phyloP scores from a whole-genome alignment of 2,888 invertebrate species.

The Vesta saturnalis region DNA sequence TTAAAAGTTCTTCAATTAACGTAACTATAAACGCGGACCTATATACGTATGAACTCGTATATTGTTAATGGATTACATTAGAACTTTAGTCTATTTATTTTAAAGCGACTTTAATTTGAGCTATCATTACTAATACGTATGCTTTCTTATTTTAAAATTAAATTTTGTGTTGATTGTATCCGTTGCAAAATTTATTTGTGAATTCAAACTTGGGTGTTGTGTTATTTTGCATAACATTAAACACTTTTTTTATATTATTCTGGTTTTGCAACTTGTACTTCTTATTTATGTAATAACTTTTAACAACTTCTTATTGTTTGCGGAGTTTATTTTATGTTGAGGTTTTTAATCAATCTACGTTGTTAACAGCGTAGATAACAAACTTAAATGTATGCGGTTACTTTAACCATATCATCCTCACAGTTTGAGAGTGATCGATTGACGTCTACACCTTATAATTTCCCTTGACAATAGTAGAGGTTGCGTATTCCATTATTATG shows the following conservation, averaged over 20 bases:
- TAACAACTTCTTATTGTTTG: neutral
- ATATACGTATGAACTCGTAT: too few relatives aligned
- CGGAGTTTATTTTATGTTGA: neutral
- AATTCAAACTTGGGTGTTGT: neutral
- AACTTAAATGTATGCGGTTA: too few relatives aligned
- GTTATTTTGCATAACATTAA: conserved; percentile 1
- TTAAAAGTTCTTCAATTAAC: too few relatives aligned
- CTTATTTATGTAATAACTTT: neutral
- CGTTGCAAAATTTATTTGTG: neutral
- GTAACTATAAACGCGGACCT: too few relatives aligned
- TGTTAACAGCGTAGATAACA: neutral
- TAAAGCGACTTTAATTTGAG: too few relatives aligned
- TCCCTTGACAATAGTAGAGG: neutral
- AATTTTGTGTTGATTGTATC: conserved; percentile 1
- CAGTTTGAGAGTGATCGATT: neutral
- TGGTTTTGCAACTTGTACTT: neutral
- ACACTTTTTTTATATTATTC: neutral
- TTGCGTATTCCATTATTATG: neutral
- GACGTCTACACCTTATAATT: neutral
- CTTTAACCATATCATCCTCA: too few relatives aligned
- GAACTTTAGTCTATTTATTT: too few relatives aligned
- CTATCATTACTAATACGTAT: neutral
- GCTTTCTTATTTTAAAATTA: conserved; percentile 1
- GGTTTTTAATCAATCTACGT: neutral
- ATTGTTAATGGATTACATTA: too few relatives aligned